Conservation (phyloP, 2,888 invertebrate species). For the Chloroclystis v-ata region DNA sequence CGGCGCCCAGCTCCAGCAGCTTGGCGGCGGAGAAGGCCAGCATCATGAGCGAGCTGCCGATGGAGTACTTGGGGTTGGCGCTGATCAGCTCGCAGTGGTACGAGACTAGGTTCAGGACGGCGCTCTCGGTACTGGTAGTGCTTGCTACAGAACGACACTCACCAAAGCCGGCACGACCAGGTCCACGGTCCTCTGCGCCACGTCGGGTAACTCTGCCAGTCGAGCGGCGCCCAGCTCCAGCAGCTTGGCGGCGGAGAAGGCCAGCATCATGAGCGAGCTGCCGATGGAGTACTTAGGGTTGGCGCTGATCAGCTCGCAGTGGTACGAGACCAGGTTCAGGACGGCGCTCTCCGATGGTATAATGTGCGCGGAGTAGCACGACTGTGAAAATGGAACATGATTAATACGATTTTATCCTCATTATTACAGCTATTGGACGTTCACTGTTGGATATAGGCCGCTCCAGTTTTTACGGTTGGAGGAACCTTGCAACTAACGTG, state of each 20-base stretch:
- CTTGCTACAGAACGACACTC: slow-evolving; percentile 50
- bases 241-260: slow-evolving; percentile 64
- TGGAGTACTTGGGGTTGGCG: slow-evolving; percentile 58
- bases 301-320: slow-evolving; percentile 67
- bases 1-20: slow-evolving; percentile 61
- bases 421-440: no score
- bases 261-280: slow-evolving; percentile 65
- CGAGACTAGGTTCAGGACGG: slow-evolving; percentile 84
- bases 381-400: slow-evolving; percentile 59
- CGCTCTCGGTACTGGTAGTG: slow-evolving; percentile 92
- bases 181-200: slow-evolving; percentile 81
- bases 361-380: slow-evolving; percentile 85
- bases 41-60: slow-evolving; percentile 66
- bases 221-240: slow-evolving; percentile 61
- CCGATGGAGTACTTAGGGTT: slow-evolving; percentile 62
- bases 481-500: no score
- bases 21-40: slow-evolving; percentile 66
- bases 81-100: slow-evolving; percentile 69
- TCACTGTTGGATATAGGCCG: no score
- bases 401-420: not conserved
- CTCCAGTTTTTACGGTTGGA: no score
- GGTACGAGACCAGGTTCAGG: slow-evolving; percentile 81
- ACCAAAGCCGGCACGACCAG: slow-evolving; percentile 86
- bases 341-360: slow-evolving; percentile 91
- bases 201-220: slow-evolving; percentile 78